Evolutionary conservation across 2,113 vertebrate genomes (phyloP), one percentile per base, ranked within the genome.

Genomic region (Saguinus imperator): DNA sequence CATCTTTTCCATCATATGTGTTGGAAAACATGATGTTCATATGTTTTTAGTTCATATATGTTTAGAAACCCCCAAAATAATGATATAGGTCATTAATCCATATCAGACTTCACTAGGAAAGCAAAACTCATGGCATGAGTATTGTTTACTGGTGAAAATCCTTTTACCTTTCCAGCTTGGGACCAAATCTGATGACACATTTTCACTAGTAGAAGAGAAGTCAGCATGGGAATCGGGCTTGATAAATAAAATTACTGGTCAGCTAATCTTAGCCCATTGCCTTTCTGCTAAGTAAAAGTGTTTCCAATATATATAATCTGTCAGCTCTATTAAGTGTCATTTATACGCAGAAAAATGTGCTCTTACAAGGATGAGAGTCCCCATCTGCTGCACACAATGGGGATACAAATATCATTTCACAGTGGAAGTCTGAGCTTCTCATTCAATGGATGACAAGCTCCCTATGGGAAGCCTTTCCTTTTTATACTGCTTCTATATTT

Each of bases 281-380:
- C 50, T 91, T 92, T 79, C 94, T 83, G 21, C 82, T 82, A 93
- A 86, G 68, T 68, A 77, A 88, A 92, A 87, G 21, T 87, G 48
- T 66, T 61, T 29, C 61, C 93, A 32, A 84, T 76, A 81, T 27
- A 23, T 81, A 50, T 29, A n/a, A 68, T 87, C 35, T 45, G 40
- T 85, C 76, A 87, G 55, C 29, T 90, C 70, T 32, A 48, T 52
- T 82, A 83, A 82, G 6, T 52, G 16, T 50, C 43, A 85, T 55
- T 89, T 82, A 48, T 0, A 76, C 68, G 20, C 13, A 77, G 48
- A n/a, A 94, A 76, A 79, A 37, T 52, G 5, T 81, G 91, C 11
- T 91, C 20, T 40, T 7, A 21, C 0, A 0, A 86, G 82, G 45
- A 88, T 16, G 12, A 91, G 61, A 64, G 27, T 64, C 12, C 12